A percentile compares a stretch with the other conserved stretches of the same genome.
Conservation (phyloP, 2,888 invertebrate species). For the Andrena bucephala region DNA sequence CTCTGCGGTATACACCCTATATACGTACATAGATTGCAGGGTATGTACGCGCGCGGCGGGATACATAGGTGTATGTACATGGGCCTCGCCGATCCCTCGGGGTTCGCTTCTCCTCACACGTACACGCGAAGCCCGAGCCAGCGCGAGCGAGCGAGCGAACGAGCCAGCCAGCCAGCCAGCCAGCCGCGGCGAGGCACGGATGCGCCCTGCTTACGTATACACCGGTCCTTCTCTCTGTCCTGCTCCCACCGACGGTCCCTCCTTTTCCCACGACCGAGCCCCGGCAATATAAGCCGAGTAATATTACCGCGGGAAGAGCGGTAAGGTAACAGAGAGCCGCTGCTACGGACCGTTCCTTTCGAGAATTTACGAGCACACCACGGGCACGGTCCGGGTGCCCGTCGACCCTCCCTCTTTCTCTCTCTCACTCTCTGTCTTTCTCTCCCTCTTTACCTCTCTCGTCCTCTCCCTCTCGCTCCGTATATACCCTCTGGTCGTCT, state of each 20-base stretch:
- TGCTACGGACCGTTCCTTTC: constrained; percentile 75
- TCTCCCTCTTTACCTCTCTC: constrained; percentile 19
- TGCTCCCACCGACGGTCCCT: constrained; percentile 46
- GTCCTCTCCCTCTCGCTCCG: background rate
- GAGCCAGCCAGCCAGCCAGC: constrained; percentile 58
- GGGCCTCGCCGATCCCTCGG: constrained; percentile 73
- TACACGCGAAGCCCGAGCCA: constrained; percentile 60
- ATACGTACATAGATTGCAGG: constrained; percentile 1
- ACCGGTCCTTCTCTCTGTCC: constrained; percentile 56
- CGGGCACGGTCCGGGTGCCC: constrained; percentile 72
- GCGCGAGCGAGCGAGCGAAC: constrained; percentile 42
- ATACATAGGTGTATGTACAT: constrained; percentile 57
- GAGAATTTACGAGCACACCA: constrained; percentile 74
- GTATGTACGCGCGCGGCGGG: constrained; percentile 16
- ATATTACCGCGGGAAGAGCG: constrained; percentile 75
- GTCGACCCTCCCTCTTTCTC: constrained; percentile 50
- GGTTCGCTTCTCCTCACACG: constrained; percentile 69
- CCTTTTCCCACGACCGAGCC: constrained; percentile 64
- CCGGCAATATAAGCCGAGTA: constrained; percentile 75
- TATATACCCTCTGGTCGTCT: constrained; percentile 46
- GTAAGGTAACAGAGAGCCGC: constrained; percentile 75
- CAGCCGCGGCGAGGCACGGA: constrained; percentile 67
- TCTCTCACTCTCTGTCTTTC: constrained; percentile 10
- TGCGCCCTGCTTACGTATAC: constrained; percentile 69
- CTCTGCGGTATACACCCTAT: constrained; percentile 4